Percentiles rank a stretch among this genome's conserved stretches.
Evolutionary conservation across 2,888 invertebrate genomes (phyloP).

Genomic region (Ctena decussata): DNA sequence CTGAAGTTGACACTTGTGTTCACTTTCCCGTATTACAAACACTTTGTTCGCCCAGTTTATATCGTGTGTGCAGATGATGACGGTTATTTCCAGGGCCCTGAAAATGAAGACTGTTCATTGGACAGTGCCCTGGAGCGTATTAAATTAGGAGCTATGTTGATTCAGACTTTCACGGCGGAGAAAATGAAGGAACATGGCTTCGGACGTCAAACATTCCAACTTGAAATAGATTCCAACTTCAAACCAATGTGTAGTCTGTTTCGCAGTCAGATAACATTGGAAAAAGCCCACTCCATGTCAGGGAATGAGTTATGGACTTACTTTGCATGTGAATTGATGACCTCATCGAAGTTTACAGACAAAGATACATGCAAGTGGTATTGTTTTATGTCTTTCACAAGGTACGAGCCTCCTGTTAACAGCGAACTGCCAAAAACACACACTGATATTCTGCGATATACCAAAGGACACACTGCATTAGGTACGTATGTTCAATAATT

Average conservation of each 20-base stretch:
- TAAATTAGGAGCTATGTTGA: constrained; percentile 91
- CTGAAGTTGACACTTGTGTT: constrained; percentile 75
- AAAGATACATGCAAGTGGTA: constrained; percentile 92
- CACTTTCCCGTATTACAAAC: constrained; percentile 67
- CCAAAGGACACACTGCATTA: constrained; percentile 93
- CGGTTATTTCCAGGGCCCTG: constrained; percentile 92
- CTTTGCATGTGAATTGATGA: constrained; percentile 94
- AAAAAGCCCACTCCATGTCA: constrained; percentile 89
- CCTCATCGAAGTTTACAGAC: constrained; percentile 88
- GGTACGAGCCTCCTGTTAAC: constrained; percentile 89
- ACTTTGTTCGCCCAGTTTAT: constrained; percentile 92
- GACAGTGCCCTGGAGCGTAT: constrained; percentile 93
- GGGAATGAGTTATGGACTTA: constrained; percentile 94
- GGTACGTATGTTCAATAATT: constrained; percentile 89
- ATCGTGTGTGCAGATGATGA: constrained; percentile 94
- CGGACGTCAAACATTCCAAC: constrained; percentile 93
- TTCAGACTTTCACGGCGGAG: constrained; percentile 95
- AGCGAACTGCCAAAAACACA: constrained; percentile 88
- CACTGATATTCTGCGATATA: constrained; percentile 85
- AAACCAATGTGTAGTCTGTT: constrained; percentile 91
- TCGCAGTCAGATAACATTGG: constrained; percentile 91
- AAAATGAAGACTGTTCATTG: constrained; percentile 90
- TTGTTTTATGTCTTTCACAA: constrained; percentile 95
- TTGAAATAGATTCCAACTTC: constrained; percentile 90
- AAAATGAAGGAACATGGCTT: constrained; percentile 94